Conservation (phyloP, 2,797 vertebrate genomes). For the Holocentrus rufus region DNA sequence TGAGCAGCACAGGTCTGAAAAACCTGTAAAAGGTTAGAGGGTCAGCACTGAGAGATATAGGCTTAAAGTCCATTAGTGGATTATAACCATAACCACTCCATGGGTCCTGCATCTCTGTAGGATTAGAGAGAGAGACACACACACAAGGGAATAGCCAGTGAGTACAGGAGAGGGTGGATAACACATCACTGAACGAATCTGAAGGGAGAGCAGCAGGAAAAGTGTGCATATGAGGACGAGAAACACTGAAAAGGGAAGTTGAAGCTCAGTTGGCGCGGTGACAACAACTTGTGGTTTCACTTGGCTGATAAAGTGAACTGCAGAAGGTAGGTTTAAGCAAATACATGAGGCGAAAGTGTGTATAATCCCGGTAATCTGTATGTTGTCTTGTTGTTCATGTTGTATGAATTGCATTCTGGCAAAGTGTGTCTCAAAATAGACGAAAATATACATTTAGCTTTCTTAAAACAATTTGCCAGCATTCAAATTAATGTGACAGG, state of each 20-base stretch:
- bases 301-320: constrained; percentile 21
- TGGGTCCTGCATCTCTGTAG: constrained; percentile 63
- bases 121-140: constrained; percentile 69
- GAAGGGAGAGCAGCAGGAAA: constrained; percentile 17
- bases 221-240: constrained; percentile 9
- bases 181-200: constrained; percentile 42
- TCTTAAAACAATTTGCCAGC: background rate
- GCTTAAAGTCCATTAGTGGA: constrained; percentile 80
- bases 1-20: constrained; percentile 33
- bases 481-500: background rate
- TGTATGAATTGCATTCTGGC: background rate
- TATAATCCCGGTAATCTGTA: background rate
- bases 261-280: constrained; percentile 1
- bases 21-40: constrained; percentile 65
- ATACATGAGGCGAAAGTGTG: background rate
- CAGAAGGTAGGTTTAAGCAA: constrained; percentile 50
- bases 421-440: background rate
- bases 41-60: constrained; percentile 69
- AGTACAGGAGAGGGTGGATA: constrained; percentile 45
- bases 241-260: background rate
- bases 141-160: constrained; percentile 8
- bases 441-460: background rate
- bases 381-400: background rate
- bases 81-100: constrained; percentile 75
- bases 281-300: constrained; percentile 6